Conservation (phyloP, 2,888 invertebrate species). For the Scrobipalpa costella region DNA sequence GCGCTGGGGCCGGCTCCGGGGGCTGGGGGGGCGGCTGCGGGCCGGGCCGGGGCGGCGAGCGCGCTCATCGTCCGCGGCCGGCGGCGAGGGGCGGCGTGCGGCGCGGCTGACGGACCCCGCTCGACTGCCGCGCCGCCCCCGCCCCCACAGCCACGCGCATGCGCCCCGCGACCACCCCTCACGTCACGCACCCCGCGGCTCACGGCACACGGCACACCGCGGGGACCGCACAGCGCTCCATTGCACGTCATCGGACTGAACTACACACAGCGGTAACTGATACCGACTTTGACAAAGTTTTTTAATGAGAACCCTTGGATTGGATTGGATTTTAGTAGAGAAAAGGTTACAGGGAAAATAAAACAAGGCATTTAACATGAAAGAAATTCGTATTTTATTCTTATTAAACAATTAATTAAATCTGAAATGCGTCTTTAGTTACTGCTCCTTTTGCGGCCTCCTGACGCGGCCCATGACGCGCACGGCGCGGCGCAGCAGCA, state of each 20-base stretch:
- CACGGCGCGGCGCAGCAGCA: conserved; percentile 28
- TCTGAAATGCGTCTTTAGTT: neutral
- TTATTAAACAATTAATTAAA: neutral
- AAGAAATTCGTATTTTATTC: neutral
- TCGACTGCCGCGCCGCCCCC: conserved; percentile 24
- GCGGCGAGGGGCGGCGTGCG: conserved; percentile 16
- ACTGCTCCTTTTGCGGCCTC: neutral
- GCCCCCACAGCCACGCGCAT: conserved; percentile 25
- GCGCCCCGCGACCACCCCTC: conserved; percentile 22
- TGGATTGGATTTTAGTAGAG: no score
- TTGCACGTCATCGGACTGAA: neutral
- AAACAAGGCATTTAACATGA: neutral
- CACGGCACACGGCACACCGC: neutral
- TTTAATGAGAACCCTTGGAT: neutral
- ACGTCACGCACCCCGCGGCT: conserved; percentile 10
- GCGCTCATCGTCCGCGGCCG: conserved; percentile 24
- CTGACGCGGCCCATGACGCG: neutral
- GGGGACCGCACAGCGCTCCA: neutral
- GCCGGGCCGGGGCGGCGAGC: conserved; percentile 27
- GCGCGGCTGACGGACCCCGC: conserved; percentile 21
- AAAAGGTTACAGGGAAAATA: neutral
- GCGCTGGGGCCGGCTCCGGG: neutral
- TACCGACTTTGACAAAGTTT: neutral
- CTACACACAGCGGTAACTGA: neutral
- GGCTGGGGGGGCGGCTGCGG: neutral